A percentile compares a stretch with the other conserved stretches of the same genome.
Evolutionary conservation across 2,888 invertebrate species (phyloP).

Genomic region (Hermaeophaga mercurialis): DNA sequence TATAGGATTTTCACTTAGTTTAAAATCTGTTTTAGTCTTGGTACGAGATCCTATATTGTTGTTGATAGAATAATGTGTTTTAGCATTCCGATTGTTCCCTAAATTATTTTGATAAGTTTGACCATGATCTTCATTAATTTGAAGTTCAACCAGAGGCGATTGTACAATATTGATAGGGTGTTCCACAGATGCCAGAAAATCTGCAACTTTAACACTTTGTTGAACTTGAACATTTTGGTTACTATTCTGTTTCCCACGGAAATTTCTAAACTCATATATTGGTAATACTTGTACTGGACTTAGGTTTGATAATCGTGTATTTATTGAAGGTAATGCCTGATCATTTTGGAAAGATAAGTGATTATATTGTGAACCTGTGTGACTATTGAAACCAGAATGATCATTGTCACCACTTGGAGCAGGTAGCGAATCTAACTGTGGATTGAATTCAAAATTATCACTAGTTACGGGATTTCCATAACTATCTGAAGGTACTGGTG

Average conservation of each 20-base stretch:
- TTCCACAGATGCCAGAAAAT: conserved; percentile 72
- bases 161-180: conserved; percentile 74
- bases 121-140: conserved; percentile 45
- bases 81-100: conserved; percentile 12
- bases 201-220: conserved; percentile 70
- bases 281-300: conserved; percentile 57
- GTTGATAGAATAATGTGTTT: neutral
- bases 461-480: conserved; percentile 55
- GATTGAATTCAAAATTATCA: conserved; percentile 45
- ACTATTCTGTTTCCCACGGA: conserved; percentile 52
- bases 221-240: conserved; percentile 60
- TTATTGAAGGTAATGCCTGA: neutral
- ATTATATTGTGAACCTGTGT: neutral
- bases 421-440: conserved; percentile 45
- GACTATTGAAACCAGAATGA: conserved; percentile 8
- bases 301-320: conserved; percentile 63
- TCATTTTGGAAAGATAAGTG: neutral
- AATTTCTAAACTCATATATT: conserved; percentile 65
- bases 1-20: conserved; percentile 55
- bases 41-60: neutral
- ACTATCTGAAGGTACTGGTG: conserved; percentile 52
- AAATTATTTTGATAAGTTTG: conserved; percentile 14
- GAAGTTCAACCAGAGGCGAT: conserved; percentile 70
- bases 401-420: conserved; percentile 42
- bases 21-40: no score